A percentile compares a stretch with the other conserved stretches of the same genome.
Evolutionary conservation across 2,888 invertebrate species (phyloP).

Genomic region (Archips crataeganus): DNA sequence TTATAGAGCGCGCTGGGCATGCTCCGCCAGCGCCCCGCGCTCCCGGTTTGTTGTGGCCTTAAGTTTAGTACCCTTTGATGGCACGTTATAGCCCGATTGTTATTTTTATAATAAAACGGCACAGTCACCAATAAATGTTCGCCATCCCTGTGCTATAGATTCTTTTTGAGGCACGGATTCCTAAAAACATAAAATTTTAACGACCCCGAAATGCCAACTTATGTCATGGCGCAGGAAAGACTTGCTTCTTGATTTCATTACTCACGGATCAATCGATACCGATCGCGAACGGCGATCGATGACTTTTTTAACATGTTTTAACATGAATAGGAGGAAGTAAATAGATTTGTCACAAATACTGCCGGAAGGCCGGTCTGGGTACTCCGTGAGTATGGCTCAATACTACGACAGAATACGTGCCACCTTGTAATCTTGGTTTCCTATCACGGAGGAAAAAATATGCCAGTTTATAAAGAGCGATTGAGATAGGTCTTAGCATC

Average conservation of each 20-base stretch:
- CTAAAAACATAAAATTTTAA: not conserved
- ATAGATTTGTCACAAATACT: conserved; percentile 10
- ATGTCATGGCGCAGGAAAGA: not conserved
- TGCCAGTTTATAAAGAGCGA: not conserved
- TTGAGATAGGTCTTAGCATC: not conserved
- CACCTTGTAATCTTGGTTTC: conserved; percentile 1
- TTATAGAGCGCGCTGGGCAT: no score
- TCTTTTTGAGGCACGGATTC: no score
- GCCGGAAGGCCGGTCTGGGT: not conserved
- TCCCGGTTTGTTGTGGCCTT: no score
- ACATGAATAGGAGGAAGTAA: conserved; percentile 9
- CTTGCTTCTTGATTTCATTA: not conserved
- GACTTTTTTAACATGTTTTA: conserved; percentile 1
- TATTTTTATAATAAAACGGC: no score
- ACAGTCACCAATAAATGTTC: no score
- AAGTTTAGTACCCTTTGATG: no score
- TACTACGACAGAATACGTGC: conserved; percentile 11
- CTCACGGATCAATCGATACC: not conserved
- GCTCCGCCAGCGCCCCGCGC: no score
- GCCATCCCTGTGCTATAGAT: no score
- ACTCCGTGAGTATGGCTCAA: not conserved
- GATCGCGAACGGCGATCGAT: not conserved
- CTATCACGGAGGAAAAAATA: conserved; percentile 4
- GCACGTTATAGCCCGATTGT: no score
- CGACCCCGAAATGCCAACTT: not conserved